Evolutionary conservation across 1,140 invertebrate species (phyloP).

Genomic region (Psix sp.): DNA sequence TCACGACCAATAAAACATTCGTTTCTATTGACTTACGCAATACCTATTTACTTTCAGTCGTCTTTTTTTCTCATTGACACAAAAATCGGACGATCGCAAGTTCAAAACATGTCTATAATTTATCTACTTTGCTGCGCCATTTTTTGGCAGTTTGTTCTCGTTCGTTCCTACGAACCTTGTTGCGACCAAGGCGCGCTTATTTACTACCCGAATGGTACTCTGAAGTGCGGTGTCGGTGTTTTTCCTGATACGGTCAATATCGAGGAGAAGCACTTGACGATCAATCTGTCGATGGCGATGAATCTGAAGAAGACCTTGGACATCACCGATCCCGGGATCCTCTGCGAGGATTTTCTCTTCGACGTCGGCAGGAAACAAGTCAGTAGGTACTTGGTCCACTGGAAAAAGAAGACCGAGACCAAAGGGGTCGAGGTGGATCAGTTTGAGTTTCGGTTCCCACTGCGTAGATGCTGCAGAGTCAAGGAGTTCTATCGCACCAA

Average conservation of each 20-base stretch:
- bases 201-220: conserved; percentile 1
- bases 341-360: conserved; percentile 7
- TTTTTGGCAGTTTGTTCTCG: too few species aligned
- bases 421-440: not conserved
- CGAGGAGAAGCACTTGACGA: not conserved
- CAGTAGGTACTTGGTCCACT: not conserved
- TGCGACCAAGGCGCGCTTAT: conserved; percentile 2
- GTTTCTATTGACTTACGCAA: too few species aligned
- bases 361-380: conserved; percentile 6
- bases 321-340: not conserved
- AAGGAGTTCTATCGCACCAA: conserved; percentile 2
- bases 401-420: not conserved
- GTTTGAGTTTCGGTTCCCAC: not conserved
- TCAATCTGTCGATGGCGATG: not conserved
- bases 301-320: not conserved
- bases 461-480: conserved; percentile 5
- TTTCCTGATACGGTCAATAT: conserved; percentile 4
- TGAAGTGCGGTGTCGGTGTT: conserved; percentile 3
- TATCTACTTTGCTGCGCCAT: too few species aligned
- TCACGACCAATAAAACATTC: too few species aligned
- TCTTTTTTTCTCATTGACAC: too few species aligned
- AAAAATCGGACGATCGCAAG: too few species aligned
- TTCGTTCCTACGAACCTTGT: conserved; percentile 4
- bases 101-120: too few species aligned
- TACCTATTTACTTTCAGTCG: too few species aligned